Evolutionary conservation across 2,797 vertebrate genomes (phyloP).

Genomic region (Anas flavirostris): DNA sequence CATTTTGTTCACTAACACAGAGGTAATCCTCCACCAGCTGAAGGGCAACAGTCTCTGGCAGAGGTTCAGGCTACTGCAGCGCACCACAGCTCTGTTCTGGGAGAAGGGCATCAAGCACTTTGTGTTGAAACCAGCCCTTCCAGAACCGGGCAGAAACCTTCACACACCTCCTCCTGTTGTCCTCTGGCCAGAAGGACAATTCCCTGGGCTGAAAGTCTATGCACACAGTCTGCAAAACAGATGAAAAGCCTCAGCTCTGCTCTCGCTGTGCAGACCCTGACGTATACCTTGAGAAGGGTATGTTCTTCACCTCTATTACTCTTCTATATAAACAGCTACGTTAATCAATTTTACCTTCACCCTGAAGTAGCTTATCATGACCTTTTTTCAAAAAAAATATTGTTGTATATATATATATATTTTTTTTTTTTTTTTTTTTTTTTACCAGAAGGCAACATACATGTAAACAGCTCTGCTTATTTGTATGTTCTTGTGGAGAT

Average conservation of each 20-base stretch:
- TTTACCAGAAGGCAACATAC: not conserved
- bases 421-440: not conserved
- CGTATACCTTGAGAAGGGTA: not conserved
- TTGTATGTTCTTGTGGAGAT: not conserved
- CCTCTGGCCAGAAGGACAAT: not conserved
- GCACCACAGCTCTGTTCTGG: fast-evolving
- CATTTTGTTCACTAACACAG: not conserved
- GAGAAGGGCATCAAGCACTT: not conserved
- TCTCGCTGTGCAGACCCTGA: not conserved
- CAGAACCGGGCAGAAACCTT: fast-evolving
- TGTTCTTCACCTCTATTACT: not conserved
- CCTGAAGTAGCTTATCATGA: not conserved
- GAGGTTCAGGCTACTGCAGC: not conserved
- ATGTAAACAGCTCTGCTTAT: not conserved
- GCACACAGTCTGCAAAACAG: fast-evolving
- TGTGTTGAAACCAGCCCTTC: fast-evolving
- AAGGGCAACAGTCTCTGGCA: not conserved
- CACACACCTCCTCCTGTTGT: not conserved
- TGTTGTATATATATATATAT: no score
- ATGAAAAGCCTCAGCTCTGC: not conserved
- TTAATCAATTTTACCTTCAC: not conserved
- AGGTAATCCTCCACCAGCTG: not conserved
- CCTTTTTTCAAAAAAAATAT: not conserved
- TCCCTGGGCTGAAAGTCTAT: not conserved
- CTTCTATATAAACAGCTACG: not conserved